Base-by-base conservation (phyloP, 2,797 vertebrate species). In the Oceanodroma leucorhoa region DNA sequence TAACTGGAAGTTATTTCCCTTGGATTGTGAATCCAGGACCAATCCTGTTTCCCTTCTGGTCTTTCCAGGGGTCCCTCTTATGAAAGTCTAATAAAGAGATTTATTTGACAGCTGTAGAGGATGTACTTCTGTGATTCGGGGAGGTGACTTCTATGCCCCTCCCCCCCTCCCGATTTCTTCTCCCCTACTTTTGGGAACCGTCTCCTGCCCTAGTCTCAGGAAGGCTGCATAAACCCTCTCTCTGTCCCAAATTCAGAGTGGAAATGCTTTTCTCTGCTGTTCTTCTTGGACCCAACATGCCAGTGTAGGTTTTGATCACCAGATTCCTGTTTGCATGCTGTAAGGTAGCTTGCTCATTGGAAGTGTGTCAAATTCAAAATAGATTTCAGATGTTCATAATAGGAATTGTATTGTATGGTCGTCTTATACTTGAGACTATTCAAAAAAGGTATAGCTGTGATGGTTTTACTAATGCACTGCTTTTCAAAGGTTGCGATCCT, bases 351-450 rank as follows among this genome's bases (percentile, higher is more conserved):
- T 54, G 5, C 14, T 61, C 2, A 2, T 24, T 82, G 26, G 5
- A 32, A 9, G 6, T 13, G 11, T 50, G 8, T 71, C 24, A 45
- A 60, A 76, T 80, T 94, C 60, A 45, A 60, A 73, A 34, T 34
- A 43, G 24, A 22, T 46, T 78, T 72, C 54, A 66, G 19, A 4
- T 65, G 15, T 81, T 82, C 15, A 1, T 54, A 51, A 24, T n/a
- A 93, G 46, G 30, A 87, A 48, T 82, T 70, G 14, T 43, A 12
- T 57, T 89, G 11, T 72, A 85, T 92, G 27, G 12, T n/a, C 23
- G 55, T 50, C 62, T 45, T 18, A 16, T 50, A 32, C 29, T 58
- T 67, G 16, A 69, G 26, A 76, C 5, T 54, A 41, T n/a, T 90
- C 16, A 40, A 45, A 75, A 72, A 61, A 76, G 67, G 15, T 40